phyloP scores from a whole-genome alignment of 1,140 invertebrate genomes.

The Macrobrachium nipponense region DNA sequence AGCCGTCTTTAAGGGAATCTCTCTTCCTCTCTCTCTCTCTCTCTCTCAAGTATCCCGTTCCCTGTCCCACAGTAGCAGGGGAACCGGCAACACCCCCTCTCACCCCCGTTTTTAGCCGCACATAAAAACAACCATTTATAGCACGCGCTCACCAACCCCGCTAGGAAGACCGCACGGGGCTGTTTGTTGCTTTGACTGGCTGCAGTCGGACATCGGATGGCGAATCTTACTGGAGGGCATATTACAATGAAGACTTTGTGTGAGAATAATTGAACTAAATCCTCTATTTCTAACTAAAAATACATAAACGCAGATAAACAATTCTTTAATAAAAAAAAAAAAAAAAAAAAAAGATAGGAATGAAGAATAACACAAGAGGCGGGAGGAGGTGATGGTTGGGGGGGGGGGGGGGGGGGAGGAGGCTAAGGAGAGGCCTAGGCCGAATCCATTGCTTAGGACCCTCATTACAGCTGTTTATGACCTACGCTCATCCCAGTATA shows the following conservation, averaged over 20 bases:
- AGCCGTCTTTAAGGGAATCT: not conserved
- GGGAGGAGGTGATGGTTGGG: too few species aligned
- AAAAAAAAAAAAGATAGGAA: not conserved
- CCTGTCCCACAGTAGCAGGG: slow-evolving; percentile 6
- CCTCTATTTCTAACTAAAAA: not conserved
- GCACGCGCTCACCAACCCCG: slow-evolving; percentile 37
- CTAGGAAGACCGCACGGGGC: not conserved
- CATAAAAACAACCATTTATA: slow-evolving; percentile 58
- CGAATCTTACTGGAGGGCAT: too few species aligned
- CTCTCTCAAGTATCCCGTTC: not conserved
- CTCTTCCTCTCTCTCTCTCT: not conserved
- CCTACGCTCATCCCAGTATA: too few species aligned
- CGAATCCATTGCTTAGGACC: too few species aligned
- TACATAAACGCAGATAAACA: not conserved
- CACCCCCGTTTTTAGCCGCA: slow-evolving; percentile 50
- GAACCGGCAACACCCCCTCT: not conserved
- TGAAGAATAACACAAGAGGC: not conserved
- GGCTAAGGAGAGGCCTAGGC: too few species aligned
- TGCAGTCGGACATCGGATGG: too few species aligned
- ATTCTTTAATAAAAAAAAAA: not conserved
- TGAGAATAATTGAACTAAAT: too few species aligned
- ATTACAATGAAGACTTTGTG: too few species aligned
- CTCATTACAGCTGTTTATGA: too few species aligned
- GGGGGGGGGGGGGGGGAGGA: too few species aligned
- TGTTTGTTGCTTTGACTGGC: too few species aligned